Percentiles rank a stretch among this genome's conserved stretches.
Evolutionary conservation across 2,888 invertebrate genomes (phyloP).

Genomic region (Branchinecta sandiegonensis): DNA sequence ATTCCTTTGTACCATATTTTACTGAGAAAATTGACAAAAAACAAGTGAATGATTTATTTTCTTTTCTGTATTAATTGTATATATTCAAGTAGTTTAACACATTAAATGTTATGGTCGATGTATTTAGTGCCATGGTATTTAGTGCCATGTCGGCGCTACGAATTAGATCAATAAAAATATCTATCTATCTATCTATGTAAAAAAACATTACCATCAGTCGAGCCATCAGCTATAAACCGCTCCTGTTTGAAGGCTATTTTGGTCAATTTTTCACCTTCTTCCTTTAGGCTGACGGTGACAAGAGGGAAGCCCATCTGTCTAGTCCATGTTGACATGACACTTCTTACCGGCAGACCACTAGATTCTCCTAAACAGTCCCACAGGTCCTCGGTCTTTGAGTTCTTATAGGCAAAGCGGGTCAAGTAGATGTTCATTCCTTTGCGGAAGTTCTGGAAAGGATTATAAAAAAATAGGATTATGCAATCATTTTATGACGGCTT

Average conservation of each 20-base stretch:
- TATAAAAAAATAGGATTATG: no score
- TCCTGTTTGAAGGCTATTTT: constrained; percentile 54
- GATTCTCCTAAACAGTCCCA: constrained; percentile 36
- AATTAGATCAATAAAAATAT: no score
- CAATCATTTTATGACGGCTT: no score
- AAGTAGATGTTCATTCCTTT: constrained; percentile 36
- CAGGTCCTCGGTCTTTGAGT: constrained; percentile 37
- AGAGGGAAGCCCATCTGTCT: constrained; percentile 42
- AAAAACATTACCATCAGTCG: constrained; percentile 27
- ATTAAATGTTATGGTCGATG: no score
- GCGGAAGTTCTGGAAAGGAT: constrained; percentile 33
- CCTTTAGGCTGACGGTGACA: constrained; percentile 30
- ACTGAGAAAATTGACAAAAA: no score
- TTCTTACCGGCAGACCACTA: constrained; percentile 37
- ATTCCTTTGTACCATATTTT: no score
- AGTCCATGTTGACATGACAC: constrained; percentile 41
- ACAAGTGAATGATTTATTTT: no score
- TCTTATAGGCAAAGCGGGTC: constrained; percentile 34
- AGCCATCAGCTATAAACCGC: constrained; percentile 76
- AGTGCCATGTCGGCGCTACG: no score
- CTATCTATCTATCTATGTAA: no score
- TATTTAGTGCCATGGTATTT: no score
- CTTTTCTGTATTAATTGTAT: no score
- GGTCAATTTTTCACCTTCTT: constrained; percentile 17
- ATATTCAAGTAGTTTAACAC: no score